Percentiles rank a stretch among this genome's conserved stretches.
phyloP scores from a whole-genome alignment of 2,113 vertebrate genomes.

The Penelope pileata region DNA sequence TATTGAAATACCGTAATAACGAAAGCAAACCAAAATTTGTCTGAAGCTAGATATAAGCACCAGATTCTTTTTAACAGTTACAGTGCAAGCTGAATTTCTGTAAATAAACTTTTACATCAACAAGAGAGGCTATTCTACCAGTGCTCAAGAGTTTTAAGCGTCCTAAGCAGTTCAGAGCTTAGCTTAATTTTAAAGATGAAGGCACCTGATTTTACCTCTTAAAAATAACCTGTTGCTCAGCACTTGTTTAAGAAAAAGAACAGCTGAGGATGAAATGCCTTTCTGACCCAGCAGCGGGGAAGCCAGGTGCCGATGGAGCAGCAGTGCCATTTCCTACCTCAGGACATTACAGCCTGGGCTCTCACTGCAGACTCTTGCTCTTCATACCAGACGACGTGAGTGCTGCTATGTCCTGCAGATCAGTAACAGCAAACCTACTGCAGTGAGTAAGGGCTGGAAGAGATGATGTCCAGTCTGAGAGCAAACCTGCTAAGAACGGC shows the following conservation, averaged over 20 bases:
- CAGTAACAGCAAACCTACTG: neutral
- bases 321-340: neutral
- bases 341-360: neutral
- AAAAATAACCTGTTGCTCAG: neutral
- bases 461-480: neutral
- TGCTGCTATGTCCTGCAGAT: neutral
- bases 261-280: neutral
- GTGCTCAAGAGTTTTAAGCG: neutral
- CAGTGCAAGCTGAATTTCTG: neutral
- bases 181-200: neutral
- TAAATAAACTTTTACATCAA: neutral
- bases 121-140: neutral
- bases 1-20: neutral
- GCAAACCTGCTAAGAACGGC: neutral
- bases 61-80: constrained; percentile 25
- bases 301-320: neutral
- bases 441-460: neutral
- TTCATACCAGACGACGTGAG: neutral
- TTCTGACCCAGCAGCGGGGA: neutral
- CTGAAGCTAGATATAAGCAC: constrained; percentile 10
- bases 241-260: neutral
- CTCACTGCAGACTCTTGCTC: neutral
- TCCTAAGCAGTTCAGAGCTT: neutral
- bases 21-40: neutral
- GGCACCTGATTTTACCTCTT: constrained; percentile 30